Evolutionary conservation across 92 coral and sea anemone species (phyloP).

Genomic region (Porites cylindrica): DNA sequence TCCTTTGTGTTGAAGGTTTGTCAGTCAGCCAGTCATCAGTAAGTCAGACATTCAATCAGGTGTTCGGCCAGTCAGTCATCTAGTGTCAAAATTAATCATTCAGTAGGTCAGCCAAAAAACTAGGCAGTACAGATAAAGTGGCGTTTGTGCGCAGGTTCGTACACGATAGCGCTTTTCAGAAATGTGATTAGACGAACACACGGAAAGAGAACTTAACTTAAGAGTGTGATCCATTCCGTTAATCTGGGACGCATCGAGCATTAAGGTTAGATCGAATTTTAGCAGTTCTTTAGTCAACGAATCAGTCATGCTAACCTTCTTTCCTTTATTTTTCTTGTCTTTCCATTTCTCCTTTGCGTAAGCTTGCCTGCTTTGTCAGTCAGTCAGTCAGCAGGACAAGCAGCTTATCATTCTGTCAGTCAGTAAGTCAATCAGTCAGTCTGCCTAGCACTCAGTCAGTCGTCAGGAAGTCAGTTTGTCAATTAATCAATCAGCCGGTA

Average conservation of each 20-base stretch:
- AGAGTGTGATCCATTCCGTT: background rate
- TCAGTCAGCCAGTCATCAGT: background rate
- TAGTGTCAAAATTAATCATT: background rate
- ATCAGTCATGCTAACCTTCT: background rate
- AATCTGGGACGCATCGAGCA: too few species aligned
- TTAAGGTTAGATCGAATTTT: background rate
- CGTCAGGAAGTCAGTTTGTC: background rate
- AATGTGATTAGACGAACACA: background rate
- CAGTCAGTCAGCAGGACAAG: too few species aligned
- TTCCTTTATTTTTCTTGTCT: background rate
- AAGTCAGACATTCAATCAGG: background rate
- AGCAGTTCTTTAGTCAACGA: background rate
- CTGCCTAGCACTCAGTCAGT: too few species aligned
- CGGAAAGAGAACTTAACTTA: background rate
- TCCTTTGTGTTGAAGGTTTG: background rate
- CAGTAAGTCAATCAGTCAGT: background rate
- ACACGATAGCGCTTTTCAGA: too few species aligned
- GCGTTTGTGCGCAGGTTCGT: too few species aligned
- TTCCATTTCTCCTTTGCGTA: too few species aligned
- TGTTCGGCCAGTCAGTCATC: background rate
- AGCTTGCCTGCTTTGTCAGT: too few species aligned
- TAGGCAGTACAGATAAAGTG: too few species aligned
- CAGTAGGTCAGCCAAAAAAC: background rate
- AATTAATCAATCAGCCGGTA: background rate
- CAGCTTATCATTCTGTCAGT: too few species aligned